phyloP scores from a whole-genome alignment of 2,113 vertebrate genomes.

The Lepidothrix coronata region DNA sequence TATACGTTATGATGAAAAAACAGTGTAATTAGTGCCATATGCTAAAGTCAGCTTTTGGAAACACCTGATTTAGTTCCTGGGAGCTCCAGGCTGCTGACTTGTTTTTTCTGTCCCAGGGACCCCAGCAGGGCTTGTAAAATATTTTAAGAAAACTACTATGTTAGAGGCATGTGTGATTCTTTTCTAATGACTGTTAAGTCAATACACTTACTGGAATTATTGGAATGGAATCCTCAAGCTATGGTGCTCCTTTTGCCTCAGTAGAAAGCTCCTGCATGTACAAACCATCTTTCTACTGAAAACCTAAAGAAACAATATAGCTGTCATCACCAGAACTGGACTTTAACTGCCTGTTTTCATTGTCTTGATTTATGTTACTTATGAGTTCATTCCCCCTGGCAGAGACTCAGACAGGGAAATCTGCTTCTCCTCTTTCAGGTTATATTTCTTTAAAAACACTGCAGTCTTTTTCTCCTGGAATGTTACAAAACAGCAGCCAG shows the following conservation, averaged over 20 bases:
- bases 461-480: not conserved
- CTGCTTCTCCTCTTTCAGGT: slow-evolving; percentile 16
- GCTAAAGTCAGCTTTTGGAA: not conserved
- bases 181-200: not conserved
- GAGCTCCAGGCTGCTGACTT: not conserved
- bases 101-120: not conserved
- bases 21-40: not conserved
- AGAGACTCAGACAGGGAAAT: not conserved
- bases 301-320: not conserved
- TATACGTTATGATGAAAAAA: not conserved
- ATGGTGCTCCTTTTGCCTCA: not conserved
- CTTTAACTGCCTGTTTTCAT: slow-evolving; percentile 3
- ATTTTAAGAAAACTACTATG: not conserved
- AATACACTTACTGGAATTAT: not conserved
- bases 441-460: not conserved
- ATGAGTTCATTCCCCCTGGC: slow-evolving; percentile 1
- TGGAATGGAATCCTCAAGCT: not conserved
- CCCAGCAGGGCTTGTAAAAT: not conserved
- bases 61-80: not conserved
- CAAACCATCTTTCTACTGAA: not conserved
- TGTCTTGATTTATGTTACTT: slow-evolving; percentile 17
- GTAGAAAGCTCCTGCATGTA: not conserved
- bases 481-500: not conserved
- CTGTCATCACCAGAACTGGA: not conserved
- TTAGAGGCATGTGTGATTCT: not conserved